Percentiles rank a stretch among this genome's conserved stretches.
Conservation (phyloP, 1,140 invertebrate species). For the Apis mellifera region Amel_HAv3.1 CM009931.2:15793001-15793500, state of each 20-base stretch:
- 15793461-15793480: conserved; percentile 2
- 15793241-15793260: not conserved
- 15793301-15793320: not conserved
- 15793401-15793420: not conserved
- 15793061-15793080: not conserved
- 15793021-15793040: not conserved
- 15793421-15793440: not conserved
- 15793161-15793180: conserved; percentile 4
- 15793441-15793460: not conserved
- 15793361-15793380: not conserved
- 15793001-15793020: not conserved
- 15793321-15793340: not conserved
- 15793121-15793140: not conserved
- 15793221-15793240: not conserved
- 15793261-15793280: not conserved
- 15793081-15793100: not conserved
- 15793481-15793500: not conserved
- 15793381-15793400: not conserved
- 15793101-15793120: not conserved
- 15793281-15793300: not conserved
- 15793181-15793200: not conserved
- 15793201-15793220: not conserved
- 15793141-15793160: conserved; percentile 36
- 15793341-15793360: no score
- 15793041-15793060: conserved; percentile 31